Base-by-base conservation (phyloP, 2,113 vertebrate species). In the Strix aluco region DNA sequence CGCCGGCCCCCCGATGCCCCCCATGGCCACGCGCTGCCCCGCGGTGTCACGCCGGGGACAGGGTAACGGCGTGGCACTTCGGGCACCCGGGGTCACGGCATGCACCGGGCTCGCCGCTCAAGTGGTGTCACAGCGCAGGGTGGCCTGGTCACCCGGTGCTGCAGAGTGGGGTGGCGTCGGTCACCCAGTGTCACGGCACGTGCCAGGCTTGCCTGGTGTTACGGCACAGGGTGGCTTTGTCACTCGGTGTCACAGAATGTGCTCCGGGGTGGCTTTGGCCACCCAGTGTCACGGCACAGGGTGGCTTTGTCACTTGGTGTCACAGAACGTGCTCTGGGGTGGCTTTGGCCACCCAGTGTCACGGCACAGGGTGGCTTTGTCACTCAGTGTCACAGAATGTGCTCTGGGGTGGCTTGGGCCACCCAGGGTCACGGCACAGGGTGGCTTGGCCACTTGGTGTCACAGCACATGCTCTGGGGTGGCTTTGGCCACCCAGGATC, bases 41-140 rank as follows among this genome's bases (percentile, higher is more conserved):
- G 0, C 0, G 8, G 57, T 0, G 36, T 58, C 78, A n/a, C 54
- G 2, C 2, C 3, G 44, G 25, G 54, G 25, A 77, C 2, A 4
- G 13, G 61, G 34, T 5, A 3, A 8, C 2, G 5, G 46, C 38
- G 4, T 18, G 46, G 11, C 71, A 51, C 65, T 40, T 29, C 1
- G 7, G 62, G 34, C 69, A 40, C 19, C 38, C 20, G 2, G 22
- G 34, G 81, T 63, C 86, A 81, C 59, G 3, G 36, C 54, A 57
- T 36, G 62, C 12, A 15, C 49, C 5, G 3, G 66, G 58, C 42
- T 22, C 3, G 15, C 29, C 25, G 57, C 25, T 55, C 70, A 10
- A 16, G 21, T 5, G 12, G 26, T 49, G 49, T 42, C 65, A 32
- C n/a, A 1, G 30, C 1, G 8, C 11, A 4, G 57, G 36, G 42